These are phyloP conservation scores for Seira musarum DNA, from an alignment of 2,888 invertebrate species.

Conservation along the genomic window DNA sequence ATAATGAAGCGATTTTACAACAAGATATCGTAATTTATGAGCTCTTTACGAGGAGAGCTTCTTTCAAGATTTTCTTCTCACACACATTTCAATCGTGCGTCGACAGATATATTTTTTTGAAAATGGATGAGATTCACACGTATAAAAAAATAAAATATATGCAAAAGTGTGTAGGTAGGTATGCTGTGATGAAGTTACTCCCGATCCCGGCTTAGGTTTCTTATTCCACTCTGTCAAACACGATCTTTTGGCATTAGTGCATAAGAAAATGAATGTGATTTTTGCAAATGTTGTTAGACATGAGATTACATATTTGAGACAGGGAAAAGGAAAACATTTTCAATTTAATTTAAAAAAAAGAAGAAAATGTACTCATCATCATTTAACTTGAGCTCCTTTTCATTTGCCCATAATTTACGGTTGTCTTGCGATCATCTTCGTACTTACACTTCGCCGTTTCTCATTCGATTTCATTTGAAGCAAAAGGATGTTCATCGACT, in stretches of 20 bases:
- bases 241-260: conserved; percentile 6
- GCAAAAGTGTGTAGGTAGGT: background rate
- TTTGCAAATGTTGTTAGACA: conserved; percentile 41
- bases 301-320: conserved; percentile 32
- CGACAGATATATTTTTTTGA: conserved; percentile 32
- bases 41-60: conserved; percentile 21
- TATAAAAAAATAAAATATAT: conserved; percentile 15
- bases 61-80: conserved; percentile 20
- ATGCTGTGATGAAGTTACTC: background rate
- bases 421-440: background rate
- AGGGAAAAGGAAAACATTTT: conserved; percentile 11
- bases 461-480: background rate
- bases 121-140: conserved; percentile 39
- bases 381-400: conserved; percentile 11
- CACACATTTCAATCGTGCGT: conserved; percentile 48
- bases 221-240: conserved; percentile 7
- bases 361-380: conserved; percentile 35
- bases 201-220: background rate
- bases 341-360: conserved; percentile 12
- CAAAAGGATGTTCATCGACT: background rate
- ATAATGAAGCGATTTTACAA: conserved; percentile 58
- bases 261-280: conserved; percentile 44
- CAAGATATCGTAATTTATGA: conserved; percentile 58
- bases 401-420: background rate
- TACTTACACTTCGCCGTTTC: too few species aligned